Evolutionary conservation across 2,113 vertebrate species (phyloP).

Genomic region (Perca flavescens): DNA sequence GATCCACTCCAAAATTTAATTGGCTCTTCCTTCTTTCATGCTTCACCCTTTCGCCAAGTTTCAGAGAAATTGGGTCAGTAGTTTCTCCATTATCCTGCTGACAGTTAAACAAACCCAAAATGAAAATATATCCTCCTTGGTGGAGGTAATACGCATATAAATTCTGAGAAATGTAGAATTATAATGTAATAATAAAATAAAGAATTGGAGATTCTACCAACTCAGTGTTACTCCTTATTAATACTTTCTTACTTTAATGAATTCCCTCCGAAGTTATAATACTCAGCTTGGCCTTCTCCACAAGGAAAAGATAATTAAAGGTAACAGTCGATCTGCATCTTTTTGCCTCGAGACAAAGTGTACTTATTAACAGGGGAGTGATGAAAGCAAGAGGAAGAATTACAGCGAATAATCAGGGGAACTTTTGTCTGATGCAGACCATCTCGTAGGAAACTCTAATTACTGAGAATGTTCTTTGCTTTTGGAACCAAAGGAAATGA

Average conservation of each 20-base stretch:
- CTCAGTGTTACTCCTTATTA: neutral
- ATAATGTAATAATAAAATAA: no score
- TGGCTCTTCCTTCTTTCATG: no score
- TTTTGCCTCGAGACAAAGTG: neutral
- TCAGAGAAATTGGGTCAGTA: no score
- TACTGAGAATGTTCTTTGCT: neutral
- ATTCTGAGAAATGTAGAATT: no score
- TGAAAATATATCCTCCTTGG: no score
- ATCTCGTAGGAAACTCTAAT: neutral
- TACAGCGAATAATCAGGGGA: neutral
- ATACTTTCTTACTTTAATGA: neutral
- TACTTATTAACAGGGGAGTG: neutral
- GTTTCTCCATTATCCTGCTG: no score
- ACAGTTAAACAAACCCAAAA: no score
- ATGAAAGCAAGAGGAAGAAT: slow-evolving; percentile 36
- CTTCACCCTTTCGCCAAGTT: no score
- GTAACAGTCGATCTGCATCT: neutral
- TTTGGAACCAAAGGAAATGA: neutral
- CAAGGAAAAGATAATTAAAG: slow-evolving; percentile 4
- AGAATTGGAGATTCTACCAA: no score
- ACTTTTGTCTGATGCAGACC: neutral
- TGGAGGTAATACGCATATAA: no score
- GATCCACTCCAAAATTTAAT: no score
- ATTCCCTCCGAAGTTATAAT: neutral
- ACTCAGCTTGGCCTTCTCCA: neutral